These are phyloP conservation scores for Perizoma flavofasciatum DNA, from an alignment of 2,888 invertebrate species.

Conservation along the genomic window DNA sequence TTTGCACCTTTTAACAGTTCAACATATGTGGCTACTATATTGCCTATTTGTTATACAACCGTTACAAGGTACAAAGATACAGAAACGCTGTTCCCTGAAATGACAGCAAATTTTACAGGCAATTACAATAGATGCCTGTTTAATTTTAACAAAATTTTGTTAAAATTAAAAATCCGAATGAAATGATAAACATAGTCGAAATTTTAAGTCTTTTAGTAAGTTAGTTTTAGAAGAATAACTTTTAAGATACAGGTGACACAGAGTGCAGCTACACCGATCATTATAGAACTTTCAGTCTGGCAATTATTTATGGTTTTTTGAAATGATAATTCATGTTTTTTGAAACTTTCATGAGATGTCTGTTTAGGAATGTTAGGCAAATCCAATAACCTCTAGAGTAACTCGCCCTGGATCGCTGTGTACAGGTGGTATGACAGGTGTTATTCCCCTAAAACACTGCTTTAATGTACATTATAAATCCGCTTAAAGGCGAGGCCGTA, in stretches of 20 bases:
- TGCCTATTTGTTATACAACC: conserved; percentile 32
- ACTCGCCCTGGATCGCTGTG: conserved; percentile 14
- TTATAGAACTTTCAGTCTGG: conserved; percentile 22
- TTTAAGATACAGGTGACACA: conserved; percentile 14
- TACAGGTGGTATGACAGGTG: conserved; percentile 11
- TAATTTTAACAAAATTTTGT: too few species aligned
- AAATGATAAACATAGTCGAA: conserved; percentile 38
- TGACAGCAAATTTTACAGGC: conserved; percentile 37
- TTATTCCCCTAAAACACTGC: conserved; percentile 31
- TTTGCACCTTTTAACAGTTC: conserved; percentile 48
- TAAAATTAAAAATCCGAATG: conserved; percentile 38
- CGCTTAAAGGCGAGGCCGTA: conserved; percentile 44
- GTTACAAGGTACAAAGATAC: conserved; percentile 50
- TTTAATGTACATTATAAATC: conserved; percentile 37
- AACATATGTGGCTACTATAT: conserved; percentile 23
- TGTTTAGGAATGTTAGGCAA: conserved; percentile 37
- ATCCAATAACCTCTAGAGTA: conserved; percentile 23
- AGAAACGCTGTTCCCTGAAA: conserved; percentile 45
- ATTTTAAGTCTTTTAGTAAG: conserved; percentile 44
- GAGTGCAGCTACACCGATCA: conserved; percentile 14
- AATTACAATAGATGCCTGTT: conserved; percentile 34
- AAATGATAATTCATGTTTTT: conserved; percentile 9
- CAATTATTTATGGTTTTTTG: conserved; percentile 6
- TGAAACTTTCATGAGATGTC: conserved; percentile 13
- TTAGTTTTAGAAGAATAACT: conserved; percentile 35